Conservation (phyloP, 2,797 vertebrate species). For the Polyboroides typus region DNA sequence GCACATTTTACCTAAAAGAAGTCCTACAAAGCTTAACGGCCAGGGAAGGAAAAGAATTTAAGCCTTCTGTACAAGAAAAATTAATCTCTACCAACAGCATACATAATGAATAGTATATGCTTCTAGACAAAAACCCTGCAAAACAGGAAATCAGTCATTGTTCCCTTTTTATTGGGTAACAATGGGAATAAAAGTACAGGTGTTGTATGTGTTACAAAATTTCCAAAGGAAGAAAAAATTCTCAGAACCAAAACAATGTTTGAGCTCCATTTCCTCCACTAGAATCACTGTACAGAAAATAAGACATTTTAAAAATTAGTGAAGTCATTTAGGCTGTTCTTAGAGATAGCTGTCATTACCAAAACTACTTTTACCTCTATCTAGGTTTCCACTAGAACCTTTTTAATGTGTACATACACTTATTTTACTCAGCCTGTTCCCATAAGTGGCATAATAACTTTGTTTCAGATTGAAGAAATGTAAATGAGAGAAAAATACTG, state of each 20-base stretch:
- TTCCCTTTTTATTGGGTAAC: neutral
- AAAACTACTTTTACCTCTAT: neutral
- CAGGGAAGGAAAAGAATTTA: neutral
- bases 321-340: neutral
- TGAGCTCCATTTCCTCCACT: neutral
- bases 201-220: fast-evolving
- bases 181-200: neutral
- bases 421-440: neutral
- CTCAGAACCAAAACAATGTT: neutral
- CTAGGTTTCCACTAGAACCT: neutral
- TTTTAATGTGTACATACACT: neutral
- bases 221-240: neutral
- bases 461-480: neutral
- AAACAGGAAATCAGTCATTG: neutral
- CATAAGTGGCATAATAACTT: neutral
- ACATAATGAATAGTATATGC: neutral
- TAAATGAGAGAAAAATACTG: neutral
- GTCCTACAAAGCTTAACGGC: neutral
- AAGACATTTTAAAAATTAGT: neutral
- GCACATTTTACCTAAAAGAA: neutral
- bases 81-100: neutral
- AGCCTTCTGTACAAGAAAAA: neutral
- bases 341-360: neutral
- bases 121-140: neutral
- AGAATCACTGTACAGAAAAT: neutral